Evolutionary conservation across 2,113 vertebrate species (phyloP).

Genomic region (Lonchura striata): DNA sequence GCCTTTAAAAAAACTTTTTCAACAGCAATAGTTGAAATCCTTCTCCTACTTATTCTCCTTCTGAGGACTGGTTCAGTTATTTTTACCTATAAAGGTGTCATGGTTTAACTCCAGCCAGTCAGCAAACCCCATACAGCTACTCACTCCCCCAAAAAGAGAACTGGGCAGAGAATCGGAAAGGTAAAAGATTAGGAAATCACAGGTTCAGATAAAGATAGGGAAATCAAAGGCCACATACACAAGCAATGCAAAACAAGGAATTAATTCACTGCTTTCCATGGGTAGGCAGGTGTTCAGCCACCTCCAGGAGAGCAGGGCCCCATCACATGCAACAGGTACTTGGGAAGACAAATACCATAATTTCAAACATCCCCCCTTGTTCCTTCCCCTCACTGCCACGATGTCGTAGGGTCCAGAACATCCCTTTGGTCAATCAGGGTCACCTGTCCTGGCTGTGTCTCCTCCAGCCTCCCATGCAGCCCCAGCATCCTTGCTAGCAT

Average conservation of each 20-base stretch:
- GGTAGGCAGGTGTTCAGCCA: background rate
- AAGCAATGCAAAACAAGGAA: background rate
- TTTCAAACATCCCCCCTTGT: background rate
- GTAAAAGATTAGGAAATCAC: background rate
- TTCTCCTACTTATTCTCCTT: background rate
- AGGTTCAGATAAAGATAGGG: background rate
- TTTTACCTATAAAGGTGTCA: background rate
- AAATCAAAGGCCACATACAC: background rate
- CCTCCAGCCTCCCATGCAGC: background rate
- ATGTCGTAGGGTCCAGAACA: background rate
- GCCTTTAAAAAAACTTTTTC: background rate
- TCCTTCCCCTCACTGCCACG: background rate
- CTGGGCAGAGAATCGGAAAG: background rate
- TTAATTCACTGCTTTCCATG: background rate
- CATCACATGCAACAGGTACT: rapidly evolving
- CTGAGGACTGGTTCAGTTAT: background rate
- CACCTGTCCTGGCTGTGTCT: background rate
- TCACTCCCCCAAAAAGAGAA: background rate
- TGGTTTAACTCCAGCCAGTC: background rate
- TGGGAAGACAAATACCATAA: background rate
- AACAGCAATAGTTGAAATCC: background rate
- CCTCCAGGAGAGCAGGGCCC: background rate
- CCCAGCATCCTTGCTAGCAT: background rate
- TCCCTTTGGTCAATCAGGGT: background rate
- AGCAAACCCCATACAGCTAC: rapidly evolving